Conservation (phyloP, 2,113 vertebrate genomes). For the Sapayoa aenigma region DNA sequence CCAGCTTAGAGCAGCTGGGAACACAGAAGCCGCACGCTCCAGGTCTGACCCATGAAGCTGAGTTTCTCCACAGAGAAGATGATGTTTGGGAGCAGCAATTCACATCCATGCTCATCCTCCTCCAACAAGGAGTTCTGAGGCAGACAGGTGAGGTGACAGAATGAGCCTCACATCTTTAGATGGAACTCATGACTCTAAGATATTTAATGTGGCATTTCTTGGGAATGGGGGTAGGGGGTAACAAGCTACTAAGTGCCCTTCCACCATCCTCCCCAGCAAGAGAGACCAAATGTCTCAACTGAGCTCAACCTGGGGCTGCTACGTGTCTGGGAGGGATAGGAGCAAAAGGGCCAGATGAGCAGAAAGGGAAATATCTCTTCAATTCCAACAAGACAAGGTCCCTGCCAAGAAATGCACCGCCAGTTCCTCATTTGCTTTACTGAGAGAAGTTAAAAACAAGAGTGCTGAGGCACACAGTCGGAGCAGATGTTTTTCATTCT, state of each 20-base stretch:
- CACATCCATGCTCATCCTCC: neutral
- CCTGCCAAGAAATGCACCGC: neutral
- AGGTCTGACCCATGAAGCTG: fast-evolving
- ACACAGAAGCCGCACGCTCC: neutral
- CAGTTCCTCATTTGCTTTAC: neutral
- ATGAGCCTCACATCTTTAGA: neutral
- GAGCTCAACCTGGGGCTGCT: neutral
- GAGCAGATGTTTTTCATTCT: slow-evolving; percentile 9
- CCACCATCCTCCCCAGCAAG: neutral
- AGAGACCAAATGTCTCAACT: neutral
- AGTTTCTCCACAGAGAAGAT: neutral
- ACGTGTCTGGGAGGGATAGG: neutral
- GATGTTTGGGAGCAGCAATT: neutral
- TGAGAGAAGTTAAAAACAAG: neutral
- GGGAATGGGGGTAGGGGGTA: no score
- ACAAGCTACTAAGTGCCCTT: neutral
- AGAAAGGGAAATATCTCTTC: neutral
- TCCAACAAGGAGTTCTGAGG: neutral
- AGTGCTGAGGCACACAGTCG: neutral
- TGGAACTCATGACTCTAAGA: neutral
- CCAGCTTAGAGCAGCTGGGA: fast-evolving
- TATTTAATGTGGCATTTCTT: neutral
- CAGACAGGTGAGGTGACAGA: neutral
- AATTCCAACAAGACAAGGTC: neutral
- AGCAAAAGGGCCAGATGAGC: neutral